Percentiles rank a stretch among this genome's conserved stretches.
Conservation (phyloP, 2,888 invertebrate species). For the Deilephila porcellus region DNA sequence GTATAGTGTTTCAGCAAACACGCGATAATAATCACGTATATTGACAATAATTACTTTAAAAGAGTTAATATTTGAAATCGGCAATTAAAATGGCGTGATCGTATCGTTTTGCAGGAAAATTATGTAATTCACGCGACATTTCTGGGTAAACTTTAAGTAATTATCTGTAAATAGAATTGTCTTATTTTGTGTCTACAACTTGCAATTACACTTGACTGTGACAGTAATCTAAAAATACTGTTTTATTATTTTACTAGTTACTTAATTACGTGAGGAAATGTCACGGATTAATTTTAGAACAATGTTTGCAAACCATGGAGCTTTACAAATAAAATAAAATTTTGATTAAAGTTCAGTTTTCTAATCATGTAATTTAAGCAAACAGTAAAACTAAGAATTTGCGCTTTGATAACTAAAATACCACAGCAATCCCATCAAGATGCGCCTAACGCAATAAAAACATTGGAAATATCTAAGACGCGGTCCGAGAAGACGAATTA, state of each 20-base stretch:
- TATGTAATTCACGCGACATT: background rate
- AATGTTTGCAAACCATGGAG: too few species aligned
- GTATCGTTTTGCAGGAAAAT: background rate
- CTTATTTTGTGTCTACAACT: background rate
- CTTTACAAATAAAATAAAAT: too few species aligned
- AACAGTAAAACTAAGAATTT: too few species aligned
- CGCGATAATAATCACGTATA: background rate
- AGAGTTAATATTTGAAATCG: background rate
- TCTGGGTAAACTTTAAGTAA: background rate
- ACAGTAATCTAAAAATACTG: too few species aligned
- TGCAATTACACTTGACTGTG: background rate
- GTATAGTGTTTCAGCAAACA: background rate
- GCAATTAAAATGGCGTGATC: background rate
- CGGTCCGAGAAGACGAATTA: background rate
- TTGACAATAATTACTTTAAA: background rate
- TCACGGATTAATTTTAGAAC: too few species aligned
- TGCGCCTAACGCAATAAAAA: background rate
- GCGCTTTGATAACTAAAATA: background rate
- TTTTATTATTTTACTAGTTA: too few species aligned
- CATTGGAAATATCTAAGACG: background rate
- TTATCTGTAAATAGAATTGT: background rate
- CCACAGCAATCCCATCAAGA: background rate
- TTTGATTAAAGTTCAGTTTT: too few species aligned
- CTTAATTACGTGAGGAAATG: too few species aligned
- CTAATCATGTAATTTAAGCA: too few species aligned